A percentile compares a stretch with the other conserved stretches of the same genome.
phyloP scores from a whole-genome alignment of 1,140 invertebrate species.

The Drosophila saltans region DNA sequence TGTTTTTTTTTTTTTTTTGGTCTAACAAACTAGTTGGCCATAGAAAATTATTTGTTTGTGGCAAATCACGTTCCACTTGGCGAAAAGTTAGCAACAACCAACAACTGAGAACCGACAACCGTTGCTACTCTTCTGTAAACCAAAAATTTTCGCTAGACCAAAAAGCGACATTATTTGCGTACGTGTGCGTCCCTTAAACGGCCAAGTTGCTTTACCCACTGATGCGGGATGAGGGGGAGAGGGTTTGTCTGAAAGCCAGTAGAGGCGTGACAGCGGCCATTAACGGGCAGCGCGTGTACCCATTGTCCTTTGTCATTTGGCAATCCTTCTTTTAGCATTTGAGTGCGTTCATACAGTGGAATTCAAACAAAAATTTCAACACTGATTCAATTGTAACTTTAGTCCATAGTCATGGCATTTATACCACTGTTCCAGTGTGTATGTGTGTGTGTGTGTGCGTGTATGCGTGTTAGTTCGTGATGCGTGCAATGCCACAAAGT shows the following conservation, averaged over 20 bases:
- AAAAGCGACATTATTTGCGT: constrained; percentile 60
- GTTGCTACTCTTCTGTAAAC: constrained; percentile 6
- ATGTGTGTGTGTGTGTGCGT: neutral
- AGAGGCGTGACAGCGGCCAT: constrained; percentile 40
- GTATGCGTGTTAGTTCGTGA: constrained; percentile 3
- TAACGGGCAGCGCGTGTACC: constrained; percentile 58
- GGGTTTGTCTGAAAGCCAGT: neutral
- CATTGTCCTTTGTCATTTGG: constrained; percentile 40
- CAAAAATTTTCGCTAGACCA: constrained; percentile 32
- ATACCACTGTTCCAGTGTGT: constrained; percentile 25
- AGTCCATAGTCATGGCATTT: neutral
- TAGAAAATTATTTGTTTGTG: constrained; percentile 59
- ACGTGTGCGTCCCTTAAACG: constrained; percentile 54
- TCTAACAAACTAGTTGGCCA: constrained; percentile 40
- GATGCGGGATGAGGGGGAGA: neutral
- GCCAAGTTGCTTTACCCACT: neutral
- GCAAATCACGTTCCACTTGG: constrained; percentile 61
- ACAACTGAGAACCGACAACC: constrained; percentile 39
- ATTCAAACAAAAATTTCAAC: constrained; percentile 9
- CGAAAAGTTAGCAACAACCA: constrained; percentile 48
- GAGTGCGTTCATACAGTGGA: constrained; percentile 38
- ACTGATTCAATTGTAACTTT: neutral
- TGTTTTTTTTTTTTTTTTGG: neutral
- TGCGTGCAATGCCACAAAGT: neutral
- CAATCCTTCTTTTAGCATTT: constrained; percentile 8